Evolutionary conservation across 2,113 vertebrate species (phyloP).

Genomic region (Motacilla alba): DNA sequence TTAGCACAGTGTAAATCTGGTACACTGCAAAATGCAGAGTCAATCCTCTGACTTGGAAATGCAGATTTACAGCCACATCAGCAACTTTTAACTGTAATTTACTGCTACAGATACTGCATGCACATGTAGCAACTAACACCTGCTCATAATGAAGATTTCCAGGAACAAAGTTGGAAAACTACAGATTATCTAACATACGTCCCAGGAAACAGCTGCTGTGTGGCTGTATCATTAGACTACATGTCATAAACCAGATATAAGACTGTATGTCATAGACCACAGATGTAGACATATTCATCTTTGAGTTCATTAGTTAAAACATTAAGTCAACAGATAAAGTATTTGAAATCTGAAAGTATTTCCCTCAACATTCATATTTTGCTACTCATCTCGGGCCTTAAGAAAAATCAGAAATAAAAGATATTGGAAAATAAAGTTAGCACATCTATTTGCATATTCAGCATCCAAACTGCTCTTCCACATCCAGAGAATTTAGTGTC

Average conservation of each 20-base stretch:
- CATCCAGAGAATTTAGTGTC: neutral
- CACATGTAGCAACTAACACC: neutral
- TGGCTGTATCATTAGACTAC: neutral
- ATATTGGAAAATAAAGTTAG: neutral
- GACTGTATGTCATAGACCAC: neutral
- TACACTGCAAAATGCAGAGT: neutral
- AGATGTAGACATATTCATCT: neutral
- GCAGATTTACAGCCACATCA: neutral
- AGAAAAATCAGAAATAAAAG: neutral
- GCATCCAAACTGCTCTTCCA: neutral
- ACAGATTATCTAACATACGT: neutral
- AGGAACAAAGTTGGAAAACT: conserved; percentile 8
- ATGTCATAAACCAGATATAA: neutral
- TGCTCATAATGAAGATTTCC: neutral
- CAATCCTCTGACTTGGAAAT: neutral
- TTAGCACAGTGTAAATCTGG: neutral
- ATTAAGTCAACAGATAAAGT: neutral
- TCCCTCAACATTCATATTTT: neutral
- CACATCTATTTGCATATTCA: neutral
- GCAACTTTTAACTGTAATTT: neutral
- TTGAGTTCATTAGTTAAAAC: neutral
- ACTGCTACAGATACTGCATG: neutral
- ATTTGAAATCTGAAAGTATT: neutral
- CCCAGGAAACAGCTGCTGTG: neutral
- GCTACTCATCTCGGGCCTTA: neutral